Conservation (phyloP, 35 echinoderm and acorn worm species). For the Chiridota heheva region DNA sequence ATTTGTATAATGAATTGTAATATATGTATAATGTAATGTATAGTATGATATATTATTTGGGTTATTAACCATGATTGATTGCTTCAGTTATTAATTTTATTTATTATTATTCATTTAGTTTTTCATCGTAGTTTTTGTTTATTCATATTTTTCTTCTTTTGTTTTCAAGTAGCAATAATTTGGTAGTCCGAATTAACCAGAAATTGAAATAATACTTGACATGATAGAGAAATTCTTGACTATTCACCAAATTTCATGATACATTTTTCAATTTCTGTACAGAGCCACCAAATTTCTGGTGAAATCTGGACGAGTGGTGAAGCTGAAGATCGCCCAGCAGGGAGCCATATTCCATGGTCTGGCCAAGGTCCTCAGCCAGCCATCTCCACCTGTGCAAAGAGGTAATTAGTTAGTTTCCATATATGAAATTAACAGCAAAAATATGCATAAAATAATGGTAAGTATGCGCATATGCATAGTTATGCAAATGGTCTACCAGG, state of each 20-base stretch:
- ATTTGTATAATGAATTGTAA: not conserved
- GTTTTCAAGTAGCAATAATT: not conserved
- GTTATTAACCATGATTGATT: no score
- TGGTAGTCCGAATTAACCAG: not conserved
- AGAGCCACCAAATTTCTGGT: conserved; percentile 88
- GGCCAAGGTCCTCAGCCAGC: conserved; percentile 72
- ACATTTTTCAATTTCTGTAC: conserved; percentile 18
- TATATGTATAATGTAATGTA: not conserved
- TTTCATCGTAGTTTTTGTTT: not conserved
- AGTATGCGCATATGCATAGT: not conserved
- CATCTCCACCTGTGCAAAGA: conserved; percentile 55
- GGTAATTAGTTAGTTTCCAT: conserved; percentile 8
- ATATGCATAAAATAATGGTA: not conserved
- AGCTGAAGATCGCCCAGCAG: conserved; percentile 76
- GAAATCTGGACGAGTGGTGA: conserved; percentile 76
- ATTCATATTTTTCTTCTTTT: not conserved
- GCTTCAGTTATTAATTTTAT: no score
- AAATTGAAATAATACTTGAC: not conserved
- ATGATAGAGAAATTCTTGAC: not conserved
- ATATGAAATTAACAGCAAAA: not conserved
- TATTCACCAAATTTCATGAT: not conserved
- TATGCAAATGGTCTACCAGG: not conserved
- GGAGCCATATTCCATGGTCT: conserved; percentile 90
- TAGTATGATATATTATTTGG: not conserved
- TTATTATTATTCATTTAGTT: no score